Evolutionary conservation across 2,113 vertebrate species (phyloP).

Genomic region (Pitta sordida): DNA sequence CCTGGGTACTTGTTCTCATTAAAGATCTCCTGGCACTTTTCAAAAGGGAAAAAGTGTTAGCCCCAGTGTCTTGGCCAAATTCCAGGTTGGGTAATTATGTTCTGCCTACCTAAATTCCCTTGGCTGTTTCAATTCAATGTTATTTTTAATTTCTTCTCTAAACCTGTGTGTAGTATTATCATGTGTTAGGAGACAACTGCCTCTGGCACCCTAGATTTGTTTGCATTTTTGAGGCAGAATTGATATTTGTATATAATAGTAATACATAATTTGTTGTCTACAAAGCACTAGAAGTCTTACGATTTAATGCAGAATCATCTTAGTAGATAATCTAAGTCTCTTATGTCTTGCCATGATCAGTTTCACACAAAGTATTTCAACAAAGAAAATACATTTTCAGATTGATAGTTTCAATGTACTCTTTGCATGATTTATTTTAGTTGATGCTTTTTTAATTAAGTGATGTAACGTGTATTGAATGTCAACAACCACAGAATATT

Average conservation of each 20-base stretch:
- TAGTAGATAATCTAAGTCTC: not conserved
- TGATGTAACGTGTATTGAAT: not conserved
- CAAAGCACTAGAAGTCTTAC: not conserved
- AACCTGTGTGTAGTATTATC: not conserved
- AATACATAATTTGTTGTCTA: not conserved
- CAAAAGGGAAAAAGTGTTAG: constrained; percentile 49
- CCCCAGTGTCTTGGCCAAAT: constrained; percentile 58
- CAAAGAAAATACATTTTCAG: not conserved
- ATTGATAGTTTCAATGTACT: not conserved
- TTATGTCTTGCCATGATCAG: not conserved
- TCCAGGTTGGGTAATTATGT: constrained; percentile 61
- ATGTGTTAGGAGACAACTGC: not conserved
- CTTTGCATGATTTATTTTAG: not conserved
- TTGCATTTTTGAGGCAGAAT: not conserved
- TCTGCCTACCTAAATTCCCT: constrained; percentile 59
- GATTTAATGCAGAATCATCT: not conserved
- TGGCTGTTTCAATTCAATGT: constrained; percentile 15
- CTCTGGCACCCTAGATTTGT: not conserved
- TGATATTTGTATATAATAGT: not conserved
- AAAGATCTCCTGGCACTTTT: constrained; percentile 66
- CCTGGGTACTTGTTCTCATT: constrained; percentile 66
- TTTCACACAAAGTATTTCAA: not conserved
- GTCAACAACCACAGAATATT: not conserved
- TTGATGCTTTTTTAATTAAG: not conserved
- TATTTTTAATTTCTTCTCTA: constrained; percentile 37